Evolutionary conservation across 2,888 invertebrate species (phyloP), one percentile per base, ranked within the genome.

Genomic region (Acrobasis consociella): DNA sequence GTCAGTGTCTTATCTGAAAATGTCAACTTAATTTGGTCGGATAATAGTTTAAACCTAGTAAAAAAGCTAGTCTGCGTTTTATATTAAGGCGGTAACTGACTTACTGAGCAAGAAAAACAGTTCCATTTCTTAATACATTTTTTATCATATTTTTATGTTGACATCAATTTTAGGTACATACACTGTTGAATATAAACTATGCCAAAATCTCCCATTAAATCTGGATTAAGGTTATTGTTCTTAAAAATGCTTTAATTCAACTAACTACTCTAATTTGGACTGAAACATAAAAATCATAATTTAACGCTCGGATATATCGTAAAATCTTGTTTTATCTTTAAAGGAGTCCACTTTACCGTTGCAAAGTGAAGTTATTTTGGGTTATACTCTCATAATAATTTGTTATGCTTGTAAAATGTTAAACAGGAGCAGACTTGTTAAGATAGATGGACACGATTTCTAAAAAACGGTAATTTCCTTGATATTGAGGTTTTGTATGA

Each of bases 401-500:
- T 69, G 64, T 67, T 64, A 58, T 53, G 42, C 69, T 66, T 58
- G 69, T 71, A 67, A 71, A 67, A 71, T 67, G 71, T 62, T 69
- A 76, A 73, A 77, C 76, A 63, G 76, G 65, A 77, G 77, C 72
- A 62, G 63, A 56, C 68, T 62, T 65, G 73, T 73, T 73, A 73
- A 73, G 69, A 65, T 68, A 60, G 62, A 69, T 63, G 62, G 69
- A 63, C 65, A 64, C 71, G 69, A 68, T 68, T 66, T 59, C 68
- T 67, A 2, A 22, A 3, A 22, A 22, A 22, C 5, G 22, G 22
- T 5, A 2, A 22, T 22, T 22, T 22, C 22, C 5, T 22, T 22
- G 22, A 5, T 3, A 22, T 22, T 2, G 22, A 22, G 22, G 22
- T 22, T 22, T 22, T 3, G 22, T 22, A 22, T 22, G 22, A 22